These are phyloP conservation scores for Sebastes trivittatus DNA, from an alignment of 2,797 vertebrate genomes.

Conservation along the genomic window DNA sequence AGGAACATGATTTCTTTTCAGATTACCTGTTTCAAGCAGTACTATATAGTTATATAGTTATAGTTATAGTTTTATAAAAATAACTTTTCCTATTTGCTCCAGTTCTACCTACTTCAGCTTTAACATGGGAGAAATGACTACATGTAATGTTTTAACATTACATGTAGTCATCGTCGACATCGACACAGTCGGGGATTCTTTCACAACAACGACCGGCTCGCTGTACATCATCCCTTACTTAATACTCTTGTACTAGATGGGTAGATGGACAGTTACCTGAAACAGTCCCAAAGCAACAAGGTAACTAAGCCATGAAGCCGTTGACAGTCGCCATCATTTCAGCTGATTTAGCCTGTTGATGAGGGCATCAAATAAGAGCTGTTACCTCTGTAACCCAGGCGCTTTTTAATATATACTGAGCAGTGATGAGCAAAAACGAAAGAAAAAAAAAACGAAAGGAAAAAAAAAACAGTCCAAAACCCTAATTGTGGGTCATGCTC, in stretches of 20 bases:
- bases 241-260: not conserved
- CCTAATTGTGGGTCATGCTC: slow-evolving; percentile 18
- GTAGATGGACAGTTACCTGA: not conserved
- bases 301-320: not conserved
- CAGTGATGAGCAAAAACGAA: not conserved
- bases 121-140: too few relatives aligned
- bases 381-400: not conserved
- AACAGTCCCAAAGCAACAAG: not conserved
- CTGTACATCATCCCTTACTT: too few relatives aligned
- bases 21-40: not conserved
- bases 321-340: not conserved
- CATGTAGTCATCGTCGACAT: too few relatives aligned
- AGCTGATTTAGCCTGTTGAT: not conserved
- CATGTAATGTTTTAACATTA: too few relatives aligned
- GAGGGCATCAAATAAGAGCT: not conserved
- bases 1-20: too few relatives aligned
- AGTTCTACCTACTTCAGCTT: too few relatives aligned
- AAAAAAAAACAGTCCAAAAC: not conserved
- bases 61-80: too few relatives aligned
- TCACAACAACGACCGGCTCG: too few relatives aligned
- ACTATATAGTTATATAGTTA: too few relatives aligned
- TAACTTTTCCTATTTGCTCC: too few relatives aligned
- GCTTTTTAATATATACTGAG: not conserved
- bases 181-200: too few relatives aligned
- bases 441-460: not conserved